These are phyloP conservation scores for Pristionchus japonicus DNA, from an alignment of 2,888 invertebrate genomes.

Conservation along the genomic window DNA sequence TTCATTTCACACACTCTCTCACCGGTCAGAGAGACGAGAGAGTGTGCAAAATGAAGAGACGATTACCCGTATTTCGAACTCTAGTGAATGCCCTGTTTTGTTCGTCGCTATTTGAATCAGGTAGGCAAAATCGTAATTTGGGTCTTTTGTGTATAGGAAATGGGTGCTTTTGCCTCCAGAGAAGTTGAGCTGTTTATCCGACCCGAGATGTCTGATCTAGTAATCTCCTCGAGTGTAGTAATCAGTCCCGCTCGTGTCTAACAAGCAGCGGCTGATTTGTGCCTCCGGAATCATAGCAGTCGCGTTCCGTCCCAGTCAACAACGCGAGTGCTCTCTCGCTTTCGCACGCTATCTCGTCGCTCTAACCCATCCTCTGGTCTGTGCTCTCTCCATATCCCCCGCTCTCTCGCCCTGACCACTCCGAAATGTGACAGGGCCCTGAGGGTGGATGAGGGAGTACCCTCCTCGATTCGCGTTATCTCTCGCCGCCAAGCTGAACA, in stretches of 20 bases:
- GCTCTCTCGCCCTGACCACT: not conserved
- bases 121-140: too few species aligned
- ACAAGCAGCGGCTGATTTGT: not conserved
- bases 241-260: not conserved
- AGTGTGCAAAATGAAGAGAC: not conserved
- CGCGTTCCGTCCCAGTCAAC: slow-evolving; percentile 6
- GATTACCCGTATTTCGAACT: not conserved
- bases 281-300: not conserved
- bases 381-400: not conserved
- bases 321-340: not conserved
- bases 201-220: not conserved
- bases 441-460: slow-evolving; percentile 46
- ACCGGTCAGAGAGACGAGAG: not conserved
- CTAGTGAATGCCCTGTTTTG: not conserved
- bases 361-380: not conserved
- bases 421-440: slow-evolving; percentile 49
- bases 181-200: not conserved
- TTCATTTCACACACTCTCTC: too few species aligned
- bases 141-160: too few species aligned
- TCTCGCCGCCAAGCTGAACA: slow-evolving; percentile 26
- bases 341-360: not conserved
- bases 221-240: too few species aligned
- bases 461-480: not conserved
- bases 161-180: not conserved
- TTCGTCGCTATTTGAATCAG: too few species aligned